A percentile compares a stretch with the other conserved stretches of the same genome.
phyloP scores from a whole-genome alignment of 2,888 invertebrate genomes.

The Tiphia femorata region DNA sequence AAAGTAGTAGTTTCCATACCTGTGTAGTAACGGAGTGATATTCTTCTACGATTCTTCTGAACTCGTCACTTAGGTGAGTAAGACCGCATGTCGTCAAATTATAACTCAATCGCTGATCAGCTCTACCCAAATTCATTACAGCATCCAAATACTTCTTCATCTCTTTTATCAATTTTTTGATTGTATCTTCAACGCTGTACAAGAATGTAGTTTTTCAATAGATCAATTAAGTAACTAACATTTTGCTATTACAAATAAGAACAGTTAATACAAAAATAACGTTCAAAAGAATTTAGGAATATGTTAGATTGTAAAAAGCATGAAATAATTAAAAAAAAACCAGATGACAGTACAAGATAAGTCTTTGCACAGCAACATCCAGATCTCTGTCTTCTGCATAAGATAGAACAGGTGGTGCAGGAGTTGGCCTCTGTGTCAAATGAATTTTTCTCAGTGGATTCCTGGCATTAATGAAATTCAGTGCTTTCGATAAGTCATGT shows the following conservation, averaged over 20 bases:
- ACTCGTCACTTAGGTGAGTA: conserved; percentile 65
- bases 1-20: conserved; percentile 36
- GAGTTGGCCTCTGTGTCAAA: conserved; percentile 59
- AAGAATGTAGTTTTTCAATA: too few species aligned
- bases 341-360: conserved; percentile 56
- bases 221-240: neutral
- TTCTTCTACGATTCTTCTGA: conserved; percentile 67
- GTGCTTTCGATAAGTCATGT: too few species aligned
- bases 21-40: conserved; percentile 69
- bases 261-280: too few species aligned
- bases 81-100: conserved; percentile 66
- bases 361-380: conserved; percentile 62
- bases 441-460: conserved; percentile 61
- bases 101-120: conserved; percentile 66
- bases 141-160: conserved; percentile 65
- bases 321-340: neutral
- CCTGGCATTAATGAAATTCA: conserved; percentile 53
- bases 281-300: too few species aligned
- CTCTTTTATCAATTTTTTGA: conserved; percentile 65
- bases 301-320: too few species aligned
- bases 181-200: conserved; percentile 62
- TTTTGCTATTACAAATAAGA: neutral
- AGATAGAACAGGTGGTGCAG: conserved; percentile 60
- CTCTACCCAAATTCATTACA: conserved; percentile 56
- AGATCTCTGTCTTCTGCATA: conserved; percentile 62